phyloP scores from a whole-genome alignment of 2,797 vertebrate genomes.

The Melanotaenia pygmaea region DNA sequence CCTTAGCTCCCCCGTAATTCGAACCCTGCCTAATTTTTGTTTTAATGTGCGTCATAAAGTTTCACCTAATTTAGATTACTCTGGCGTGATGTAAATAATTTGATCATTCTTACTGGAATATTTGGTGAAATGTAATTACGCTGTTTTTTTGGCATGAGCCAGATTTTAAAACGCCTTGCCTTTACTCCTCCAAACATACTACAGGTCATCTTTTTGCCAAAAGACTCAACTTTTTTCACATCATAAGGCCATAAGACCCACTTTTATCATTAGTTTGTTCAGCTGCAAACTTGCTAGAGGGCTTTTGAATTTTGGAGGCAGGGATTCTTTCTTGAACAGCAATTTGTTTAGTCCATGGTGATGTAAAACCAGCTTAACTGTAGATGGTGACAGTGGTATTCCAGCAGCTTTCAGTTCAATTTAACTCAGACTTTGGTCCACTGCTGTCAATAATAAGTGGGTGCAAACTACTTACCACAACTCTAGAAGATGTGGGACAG shows the following conservation, averaged over 20 bases:
- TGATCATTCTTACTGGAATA: background rate
- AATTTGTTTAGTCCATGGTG: no score
- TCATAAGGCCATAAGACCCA: background rate
- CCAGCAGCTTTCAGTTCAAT: no score
- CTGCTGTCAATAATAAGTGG: background rate
- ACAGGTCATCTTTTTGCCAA: background rate
- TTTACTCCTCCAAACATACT: background rate
- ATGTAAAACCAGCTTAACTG: no score
- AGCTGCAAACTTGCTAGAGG: background rate
- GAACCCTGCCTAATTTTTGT: background rate
- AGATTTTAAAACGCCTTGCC: background rate
- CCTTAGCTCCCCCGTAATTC: no score
- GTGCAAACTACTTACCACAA: background rate
- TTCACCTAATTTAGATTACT: no score
- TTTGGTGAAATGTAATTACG: background rate
- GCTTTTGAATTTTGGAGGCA: background rate
- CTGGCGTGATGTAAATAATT: no score
- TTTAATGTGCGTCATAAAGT: background rate
- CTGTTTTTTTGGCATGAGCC: background rate
- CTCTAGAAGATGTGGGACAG: background rate
- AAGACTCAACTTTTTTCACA: background rate
- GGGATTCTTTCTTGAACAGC: no score
- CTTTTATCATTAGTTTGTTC: background rate
- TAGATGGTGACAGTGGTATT: no score
- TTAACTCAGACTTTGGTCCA: background rate